These are phyloP conservation scores for Drosophila limbata DNA, from an alignment of 2,888 invertebrate genomes.

Conservation along the genomic window DNA sequence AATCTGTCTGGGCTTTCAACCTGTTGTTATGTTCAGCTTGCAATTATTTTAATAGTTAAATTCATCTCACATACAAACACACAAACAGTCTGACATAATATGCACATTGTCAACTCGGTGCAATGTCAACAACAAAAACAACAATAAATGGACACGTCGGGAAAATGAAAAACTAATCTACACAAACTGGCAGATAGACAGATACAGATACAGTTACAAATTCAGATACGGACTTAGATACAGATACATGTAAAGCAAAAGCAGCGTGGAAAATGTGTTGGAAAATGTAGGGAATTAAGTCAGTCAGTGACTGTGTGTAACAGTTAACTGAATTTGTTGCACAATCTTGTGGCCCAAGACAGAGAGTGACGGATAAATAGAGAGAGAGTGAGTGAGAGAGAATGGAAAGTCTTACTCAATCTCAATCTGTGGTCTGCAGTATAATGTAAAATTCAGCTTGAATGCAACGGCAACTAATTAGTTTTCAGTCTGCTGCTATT, in stretches of 20 bases:
- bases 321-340: constrained; percentile 80
- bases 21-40: constrained; percentile 29
- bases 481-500: constrained; percentile 58
- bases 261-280: constrained; percentile 37
- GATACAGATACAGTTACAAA: neutral
- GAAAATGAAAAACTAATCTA: constrained; percentile 53
- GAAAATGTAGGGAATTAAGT: constrained; percentile 80
- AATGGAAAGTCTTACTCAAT: constrained; percentile 66
- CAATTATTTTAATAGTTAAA: constrained; percentile 41
- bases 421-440: constrained; percentile 48
- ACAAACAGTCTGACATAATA: neutral
- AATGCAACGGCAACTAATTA: constrained; percentile 78
- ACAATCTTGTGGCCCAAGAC: constrained; percentile 57
- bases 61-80: constrained; percentile 7
- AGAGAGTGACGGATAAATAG: constrained; percentile 21
- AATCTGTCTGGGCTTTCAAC: constrained; percentile 31
- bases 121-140: constrained; percentile 25
- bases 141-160: constrained; percentile 27
- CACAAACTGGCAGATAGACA: constrained; percentile 17
- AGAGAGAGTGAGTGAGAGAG: constrained; percentile 23
- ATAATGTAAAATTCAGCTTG: constrained; percentile 62
- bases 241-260: constrained; percentile 20
- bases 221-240: constrained; percentile 11
- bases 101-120: constrained; percentile 31
- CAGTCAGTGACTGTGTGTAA: constrained; percentile 76